Evolutionary conservation across 2,113 vertebrate species (phyloP), one percentile per base, ranked within the genome.

Genomic region (Gymnogyps californianus): DNA sequence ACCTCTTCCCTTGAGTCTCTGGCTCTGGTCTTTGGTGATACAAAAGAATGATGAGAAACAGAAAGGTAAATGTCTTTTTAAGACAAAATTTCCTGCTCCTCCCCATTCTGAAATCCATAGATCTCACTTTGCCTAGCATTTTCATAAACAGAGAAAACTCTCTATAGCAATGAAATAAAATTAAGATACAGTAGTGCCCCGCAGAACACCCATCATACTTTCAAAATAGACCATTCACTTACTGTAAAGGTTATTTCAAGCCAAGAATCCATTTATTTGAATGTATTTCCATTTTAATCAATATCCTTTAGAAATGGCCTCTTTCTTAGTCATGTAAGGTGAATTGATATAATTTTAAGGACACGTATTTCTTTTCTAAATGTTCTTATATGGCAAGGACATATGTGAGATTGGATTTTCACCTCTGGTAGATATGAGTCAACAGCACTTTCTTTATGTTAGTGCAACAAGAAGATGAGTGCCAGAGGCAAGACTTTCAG

Each of bases 281-380:
- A 98, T 98, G 96, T 83, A 98, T 98, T 98, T 98, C 98, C 98
- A 98, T 98, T 98, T 98, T 98, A 98, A 98, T 98, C 97, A 96
- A 95, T 79, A 94, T 97, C 87, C 78, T 93, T 97, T 95, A 90
- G 95, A 97, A 97, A 97, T 96, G 13, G 58, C 66, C 83, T 97
- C 90, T 98, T 97, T 96, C 95, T 96, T 83, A 72, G 17, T 94
- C 96, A 93, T 74, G 36, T 96, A 97, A 97, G 98, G 97, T 98
- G 97, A 98, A 97, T 87, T 91, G 82, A 98, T 97, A 87, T 95
- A 90, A 96, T 97, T 98, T 94, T 97, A 97, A 98, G 91, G 96
- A 95, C 97, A 92, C 55, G 64, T 70, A 96, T 97, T 87, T 93
- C 62, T 88, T 97, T 95, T 79, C 55, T 74, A 96, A 82, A 36